These are phyloP conservation scores for Strix occidentalis DNA, from an alignment of 2,797 vertebrate genomes.

Conservation along the genomic window DNA sequence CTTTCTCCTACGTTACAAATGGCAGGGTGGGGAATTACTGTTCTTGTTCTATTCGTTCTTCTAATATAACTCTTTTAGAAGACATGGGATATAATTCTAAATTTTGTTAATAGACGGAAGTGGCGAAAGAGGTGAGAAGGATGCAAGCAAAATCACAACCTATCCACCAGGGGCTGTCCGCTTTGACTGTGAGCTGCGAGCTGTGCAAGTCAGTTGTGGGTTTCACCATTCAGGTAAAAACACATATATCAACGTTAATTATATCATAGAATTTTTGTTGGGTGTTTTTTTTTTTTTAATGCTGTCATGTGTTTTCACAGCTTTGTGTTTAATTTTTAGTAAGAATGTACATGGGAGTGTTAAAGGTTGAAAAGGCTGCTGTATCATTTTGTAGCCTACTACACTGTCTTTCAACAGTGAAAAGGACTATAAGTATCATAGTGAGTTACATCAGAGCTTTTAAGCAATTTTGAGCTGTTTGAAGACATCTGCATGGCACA, in stretches of 20 bases:
- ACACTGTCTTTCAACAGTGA: not conserved
- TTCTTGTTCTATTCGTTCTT: slow-evolving; percentile 6
- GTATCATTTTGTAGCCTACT: not conserved
- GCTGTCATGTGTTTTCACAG: not conserved
- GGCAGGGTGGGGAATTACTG: not conserved
- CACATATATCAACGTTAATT: not conserved
- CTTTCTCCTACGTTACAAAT: slow-evolving; percentile 27
- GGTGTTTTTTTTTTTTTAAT: not conserved
- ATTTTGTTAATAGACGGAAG: slow-evolving; percentile 86
- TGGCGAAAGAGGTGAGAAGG: slow-evolving; percentile 96
- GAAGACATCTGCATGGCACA: not conserved
- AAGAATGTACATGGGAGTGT: not conserved
- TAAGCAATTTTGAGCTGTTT: not conserved
- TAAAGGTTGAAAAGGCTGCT: not conserved
- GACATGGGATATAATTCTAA: slow-evolving; percentile 25
- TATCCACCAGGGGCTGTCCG: slow-evolving; percentile 95
- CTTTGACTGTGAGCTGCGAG: slow-evolving; percentile 94
- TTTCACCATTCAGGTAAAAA: slow-evolving; percentile 96
- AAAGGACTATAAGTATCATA: not conserved
- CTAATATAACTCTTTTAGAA: not conserved
- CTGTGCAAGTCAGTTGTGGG: slow-evolving; percentile 97
- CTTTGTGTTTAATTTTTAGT: not conserved
- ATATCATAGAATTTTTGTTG: accelerated
- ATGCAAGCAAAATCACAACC: slow-evolving; percentile 98
- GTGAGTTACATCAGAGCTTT: not conserved